A percentile compares a stretch with the other conserved stretches of the same genome.
phyloP scores from a whole-genome alignment of 2,888 invertebrate genomes.

The Boloria euphrosyne region DNA sequence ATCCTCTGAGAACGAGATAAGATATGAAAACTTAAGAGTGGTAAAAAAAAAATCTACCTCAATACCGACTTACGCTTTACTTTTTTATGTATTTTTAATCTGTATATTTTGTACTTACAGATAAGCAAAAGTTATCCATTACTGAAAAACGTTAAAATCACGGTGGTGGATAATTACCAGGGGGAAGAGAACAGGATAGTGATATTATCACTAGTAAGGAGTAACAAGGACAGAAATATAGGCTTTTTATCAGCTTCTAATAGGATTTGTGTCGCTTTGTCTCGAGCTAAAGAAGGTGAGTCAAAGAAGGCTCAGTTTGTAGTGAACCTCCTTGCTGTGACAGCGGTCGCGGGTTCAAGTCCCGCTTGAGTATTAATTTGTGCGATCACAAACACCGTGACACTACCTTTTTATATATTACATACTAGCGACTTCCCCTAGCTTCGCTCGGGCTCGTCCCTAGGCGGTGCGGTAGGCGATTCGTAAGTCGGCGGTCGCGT shows the following conservation, averaged over 20 bases:
- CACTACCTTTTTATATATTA: not conserved
- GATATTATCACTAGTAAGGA: slow-evolving; percentile 89
- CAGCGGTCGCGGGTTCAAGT: too few relatives aligned
- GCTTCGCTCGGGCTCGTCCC: too few relatives aligned
- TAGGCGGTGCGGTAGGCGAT: too few relatives aligned
- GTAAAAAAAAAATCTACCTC: too few relatives aligned
- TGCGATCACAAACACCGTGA: too few relatives aligned
- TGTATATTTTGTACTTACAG: slow-evolving; percentile 46
- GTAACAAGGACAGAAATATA: slow-evolving; percentile 85
- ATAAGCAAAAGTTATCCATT: slow-evolving; percentile 56
- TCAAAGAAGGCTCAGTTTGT: not conserved
- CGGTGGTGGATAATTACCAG: slow-evolving; percentile 90
- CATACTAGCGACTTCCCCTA: too few relatives aligned
- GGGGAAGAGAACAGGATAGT: slow-evolving; percentile 91
- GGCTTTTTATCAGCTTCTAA: slow-evolving; percentile 88
- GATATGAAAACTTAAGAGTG: too few relatives aligned
- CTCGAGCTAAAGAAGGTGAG: slow-evolving; percentile 83
- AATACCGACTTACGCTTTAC: too few relatives aligned
- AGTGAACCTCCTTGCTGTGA: too few relatives aligned
- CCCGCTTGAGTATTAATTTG: too few relatives aligned
- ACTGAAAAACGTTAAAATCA: slow-evolving; percentile 81
- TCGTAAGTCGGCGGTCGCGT: too few relatives aligned
- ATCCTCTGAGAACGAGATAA: too few relatives aligned
- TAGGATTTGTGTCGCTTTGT: slow-evolving; percentile 89
- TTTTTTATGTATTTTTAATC: not conserved